Evolutionary conservation across 2,888 invertebrate genomes (phyloP), one percentile per base, ranked within the genome.

Genomic region (Pandemis corylana): DNA sequence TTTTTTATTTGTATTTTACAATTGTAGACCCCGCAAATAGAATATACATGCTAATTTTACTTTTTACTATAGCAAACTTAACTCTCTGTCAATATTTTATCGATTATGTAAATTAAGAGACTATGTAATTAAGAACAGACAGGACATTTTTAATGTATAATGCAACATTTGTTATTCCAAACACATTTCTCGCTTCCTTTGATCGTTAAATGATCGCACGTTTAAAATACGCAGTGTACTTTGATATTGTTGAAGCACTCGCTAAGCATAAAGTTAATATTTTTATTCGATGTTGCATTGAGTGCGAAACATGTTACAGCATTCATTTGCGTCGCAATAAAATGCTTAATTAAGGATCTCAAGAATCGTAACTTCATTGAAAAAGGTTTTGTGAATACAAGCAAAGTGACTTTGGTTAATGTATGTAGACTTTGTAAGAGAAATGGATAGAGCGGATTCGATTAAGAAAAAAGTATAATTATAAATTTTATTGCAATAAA

Each of bases 261-360:
- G 20, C 79, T 78, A 77, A 79, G 80, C 80, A 83, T 86, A 83
- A 83, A 84, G 82, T 81, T 78, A 80, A 77, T 77, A 79, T 81
- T 84, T 83, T 85, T 84, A 84, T 83, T 80, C 76, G 73, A 70
- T 80, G 79, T 79, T 77, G 75, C 80, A 77, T 80, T 79, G 81
- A 80, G 81, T 77, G 77, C 78, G 72, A 77, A 81, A 83, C 84
- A 80, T 82, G 85, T 85, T 84, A 81, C 84, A 82, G 81, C 82
- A 78, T 81, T 83, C 81, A 80, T 80, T 78, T 78, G 78, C 76
- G 75, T 77, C 79, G 81, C 80, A 84, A 85, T 87, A 85, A 86
- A 85, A 84, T 81, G 78, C 79, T 78, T 85, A 82, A 84, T 85
- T 81, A 80, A 68, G 13, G 67, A 15, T 68, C 15, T 7, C 15